Conservation (phyloP, 2,797 vertebrate genomes). For the Semotilus atromaculatus region DNA sequence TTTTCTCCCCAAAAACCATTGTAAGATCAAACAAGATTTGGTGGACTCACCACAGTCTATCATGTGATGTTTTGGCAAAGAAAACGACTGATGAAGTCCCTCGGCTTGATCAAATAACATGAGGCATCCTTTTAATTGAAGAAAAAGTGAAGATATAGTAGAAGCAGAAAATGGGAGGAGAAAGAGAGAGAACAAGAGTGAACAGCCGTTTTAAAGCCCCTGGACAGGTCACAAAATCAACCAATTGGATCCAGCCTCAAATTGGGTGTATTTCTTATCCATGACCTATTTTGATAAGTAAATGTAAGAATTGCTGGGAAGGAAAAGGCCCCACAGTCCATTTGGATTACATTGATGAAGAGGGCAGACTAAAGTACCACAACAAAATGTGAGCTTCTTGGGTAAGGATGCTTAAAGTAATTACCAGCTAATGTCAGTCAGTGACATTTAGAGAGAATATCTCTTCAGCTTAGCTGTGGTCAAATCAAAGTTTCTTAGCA, state of each 20-base stretch:
- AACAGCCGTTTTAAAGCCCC: slow-evolving; percentile 27
- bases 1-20: not conserved
- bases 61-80: not conserved
- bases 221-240: slow-evolving; percentile 23
- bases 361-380: not conserved
- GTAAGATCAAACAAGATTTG: not conserved
- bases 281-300: not conserved
- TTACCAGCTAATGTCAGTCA: slow-evolving; percentile 3
- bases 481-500: slow-evolving; percentile 9
- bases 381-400: not conserved
- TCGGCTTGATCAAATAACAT: not conserved
- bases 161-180: not conserved
- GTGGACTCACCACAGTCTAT: not conserved
- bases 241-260: slow-evolving; percentile 40
- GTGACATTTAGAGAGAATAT: slow-evolving; percentile 2
- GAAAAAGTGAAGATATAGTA: not conserved
- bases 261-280: slow-evolving; percentile 39
- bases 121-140: not conserved
- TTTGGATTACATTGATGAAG: not conserved
- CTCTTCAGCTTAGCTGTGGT: not conserved
- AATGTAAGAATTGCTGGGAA: not conserved
- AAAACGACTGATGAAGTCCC: not conserved
- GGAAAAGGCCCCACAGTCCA: not conserved
- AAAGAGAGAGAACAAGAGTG: not conserved
- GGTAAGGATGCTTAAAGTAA: not conserved